Percentiles rank a stretch among this genome's conserved stretches.
Evolutionary conservation across 2,113 vertebrate species (phyloP).

Genomic region (Carassius auratus): DNA sequence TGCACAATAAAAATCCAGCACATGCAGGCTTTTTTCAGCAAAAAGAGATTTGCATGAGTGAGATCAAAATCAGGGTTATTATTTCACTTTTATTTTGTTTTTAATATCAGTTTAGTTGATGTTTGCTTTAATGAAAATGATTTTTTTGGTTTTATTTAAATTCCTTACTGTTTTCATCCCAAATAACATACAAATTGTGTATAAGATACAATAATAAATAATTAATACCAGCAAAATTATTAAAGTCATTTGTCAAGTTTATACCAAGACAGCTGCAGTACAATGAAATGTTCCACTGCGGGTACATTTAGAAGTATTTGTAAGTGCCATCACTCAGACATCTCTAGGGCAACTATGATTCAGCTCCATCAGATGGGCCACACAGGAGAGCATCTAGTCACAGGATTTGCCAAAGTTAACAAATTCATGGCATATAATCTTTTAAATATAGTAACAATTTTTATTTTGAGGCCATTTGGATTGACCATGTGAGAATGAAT

Average conservation of each 20-base stretch:
- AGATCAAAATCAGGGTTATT: neutral
- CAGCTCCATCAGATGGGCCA: neutral
- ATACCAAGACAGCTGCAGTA: neutral
- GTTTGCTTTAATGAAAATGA: neutral
- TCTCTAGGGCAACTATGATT: neutral
- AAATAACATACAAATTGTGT: neutral
- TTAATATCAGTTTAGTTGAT: neutral
- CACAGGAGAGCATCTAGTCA: neutral
- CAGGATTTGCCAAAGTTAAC: too few relatives aligned
- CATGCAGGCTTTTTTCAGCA: neutral
- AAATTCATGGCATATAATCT: too few relatives aligned
- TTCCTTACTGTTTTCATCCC: neutral
- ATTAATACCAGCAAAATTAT: neutral
- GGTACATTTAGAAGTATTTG: neutral
- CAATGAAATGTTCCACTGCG: neutral
- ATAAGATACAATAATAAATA: neutral
- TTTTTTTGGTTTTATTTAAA: neutral
- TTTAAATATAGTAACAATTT: too few relatives aligned
- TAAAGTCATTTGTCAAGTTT: neutral
- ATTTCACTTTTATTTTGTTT: neutral
- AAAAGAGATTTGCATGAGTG: neutral
- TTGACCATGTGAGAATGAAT: too few relatives aligned
- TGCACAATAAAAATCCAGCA: neutral
- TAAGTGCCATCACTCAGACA: neutral
- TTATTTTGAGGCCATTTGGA: too few relatives aligned